Evolutionary conservation across 1,140 invertebrate genomes (phyloP), one percentile per base, ranked within the genome.

Genomic region (Drosophila setifemur): DNA sequence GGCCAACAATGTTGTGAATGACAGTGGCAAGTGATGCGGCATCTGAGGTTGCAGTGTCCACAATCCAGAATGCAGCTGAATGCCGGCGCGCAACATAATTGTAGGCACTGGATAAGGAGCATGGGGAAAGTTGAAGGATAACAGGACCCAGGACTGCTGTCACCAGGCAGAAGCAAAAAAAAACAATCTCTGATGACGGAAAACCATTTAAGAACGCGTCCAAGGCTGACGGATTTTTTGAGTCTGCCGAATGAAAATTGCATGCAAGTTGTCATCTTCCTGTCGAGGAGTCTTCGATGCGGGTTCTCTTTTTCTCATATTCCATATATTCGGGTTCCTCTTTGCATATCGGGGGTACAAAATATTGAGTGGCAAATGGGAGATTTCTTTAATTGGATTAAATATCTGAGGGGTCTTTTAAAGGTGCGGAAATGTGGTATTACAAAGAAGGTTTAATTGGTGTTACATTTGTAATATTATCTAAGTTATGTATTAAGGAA

Each of bases 1-100:
- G 55, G 75, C 67, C 63, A 48, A 85, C 81, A 86, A 76, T 75
- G 75, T 79, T 81, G 82, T 68, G 75, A 83, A 64, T 70, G 68
- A 69, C 78, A 50, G 68, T 40, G 48, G 21, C 44, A 55, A 74
- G 60, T 50, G 71, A 40, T 33, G 44, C 43, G 37, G 50, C 42
- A 48, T 43, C 37, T 18, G 52, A 25, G 58, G 57, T 25, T 76
- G 60, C 69, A 58, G 40, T 23, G 43, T 14, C 18, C 29, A 12
- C 25, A 26, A 47, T 14, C 18, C 29, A 12, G 35, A 40, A 21
- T 50, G 48, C 33, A 39, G 52, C 35, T 11, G 52, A 6, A 42
- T 25, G 25, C 52, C 11, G 52, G 61, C 31, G 14, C 31, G 79
- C 79, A 83, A 71, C 75, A 86, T 73, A 85, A 79, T 68, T 82